Evolutionary conservation across 2,888 invertebrate genomes (phyloP).

Genomic region (Acanthoscelides obtectus): DNA sequence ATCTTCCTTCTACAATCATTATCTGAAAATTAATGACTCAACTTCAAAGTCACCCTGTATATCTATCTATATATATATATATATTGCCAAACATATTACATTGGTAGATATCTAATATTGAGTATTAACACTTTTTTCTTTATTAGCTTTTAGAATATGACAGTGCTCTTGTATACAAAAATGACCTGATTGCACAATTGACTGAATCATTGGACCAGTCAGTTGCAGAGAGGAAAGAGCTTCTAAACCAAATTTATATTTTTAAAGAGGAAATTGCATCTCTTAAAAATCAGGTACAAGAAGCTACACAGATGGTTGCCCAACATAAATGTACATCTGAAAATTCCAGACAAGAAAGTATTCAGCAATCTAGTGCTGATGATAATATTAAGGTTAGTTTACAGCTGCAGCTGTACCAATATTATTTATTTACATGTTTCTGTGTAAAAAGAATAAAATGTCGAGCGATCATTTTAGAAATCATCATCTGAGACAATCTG

Average conservation of each 20-base stretch:
- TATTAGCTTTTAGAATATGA: conserved; percentile 69
- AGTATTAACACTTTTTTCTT: no score
- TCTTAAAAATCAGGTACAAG: conserved; percentile 49
- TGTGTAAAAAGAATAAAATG: no score
- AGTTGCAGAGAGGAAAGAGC: conserved; percentile 56
- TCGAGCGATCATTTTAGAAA: no score
- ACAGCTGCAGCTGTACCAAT: no score
- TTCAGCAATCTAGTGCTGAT: background rate
- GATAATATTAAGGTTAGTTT: background rate
- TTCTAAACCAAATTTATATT: conserved; percentile 58
- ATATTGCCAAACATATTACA: no score
- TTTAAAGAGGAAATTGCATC: conserved; percentile 57
- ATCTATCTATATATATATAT: no score
- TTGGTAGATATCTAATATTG: no score
- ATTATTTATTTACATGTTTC: no score
- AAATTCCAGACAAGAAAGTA: conserved; percentile 1
- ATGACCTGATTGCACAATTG: conserved; percentile 67
- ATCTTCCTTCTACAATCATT: no score
- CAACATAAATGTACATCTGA: conserved; percentile 30
- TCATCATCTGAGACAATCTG: no score
- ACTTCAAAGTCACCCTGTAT: no score
- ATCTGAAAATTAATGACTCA: no score
- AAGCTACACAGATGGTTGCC: conserved; percentile 45
- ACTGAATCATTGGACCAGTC: conserved; percentile 67
- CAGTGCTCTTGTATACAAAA: conserved; percentile 63